A percentile compares a stretch with the other conserved stretches of the same genome.
Conservation (phyloP, 2,113 vertebrate species). For the Reinhardtius hippoglossoides region DNA sequence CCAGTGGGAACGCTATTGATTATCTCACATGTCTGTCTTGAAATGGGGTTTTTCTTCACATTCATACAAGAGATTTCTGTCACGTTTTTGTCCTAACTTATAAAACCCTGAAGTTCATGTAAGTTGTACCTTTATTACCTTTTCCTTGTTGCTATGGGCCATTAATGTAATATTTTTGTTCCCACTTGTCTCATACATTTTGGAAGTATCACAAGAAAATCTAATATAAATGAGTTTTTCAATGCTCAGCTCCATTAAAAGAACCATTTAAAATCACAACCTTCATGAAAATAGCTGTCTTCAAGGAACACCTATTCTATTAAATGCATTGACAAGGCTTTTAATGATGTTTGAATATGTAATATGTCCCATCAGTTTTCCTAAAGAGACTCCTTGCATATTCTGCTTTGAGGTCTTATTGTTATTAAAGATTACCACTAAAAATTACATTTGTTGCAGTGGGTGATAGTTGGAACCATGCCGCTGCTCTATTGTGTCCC, state of each 20-base stretch:
- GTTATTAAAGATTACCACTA: conserved; percentile 3
- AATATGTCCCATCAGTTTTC: conserved; percentile 3
- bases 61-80: conserved; percentile 20
- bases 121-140: conserved; percentile 16
- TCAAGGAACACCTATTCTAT: conserved; percentile 33
- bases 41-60: conserved; percentile 34
- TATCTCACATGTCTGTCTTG: conserved; percentile 45
- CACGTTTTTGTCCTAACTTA: conserved; percentile 2
- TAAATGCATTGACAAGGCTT: conserved; percentile 30
- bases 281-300: conserved; percentile 17
- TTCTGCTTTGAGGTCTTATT: conserved; percentile 17
- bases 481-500: too few species aligned
- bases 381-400: neutral
- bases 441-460: too few species aligned
- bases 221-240: conserved; percentile 20
- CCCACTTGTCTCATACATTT: conserved; percentile 19
- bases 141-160: conserved; percentile 1
- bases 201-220: conserved; percentile 33
- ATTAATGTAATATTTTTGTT: conserved; percentile 22
- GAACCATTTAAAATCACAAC: conserved; percentile 26
- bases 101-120: conserved; percentile 25
- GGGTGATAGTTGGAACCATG: too few species aligned
- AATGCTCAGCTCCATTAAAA: conserved; percentile 27
- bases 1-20: conserved; percentile 63
- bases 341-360: conserved; percentile 30